Percentiles rank a stretch among this genome's conserved stretches.
These are phyloP conservation scores for Eidolon dupreanum DNA, from an alignment of 2,797 vertebrate genomes.

Conservation along the genomic window DNA sequence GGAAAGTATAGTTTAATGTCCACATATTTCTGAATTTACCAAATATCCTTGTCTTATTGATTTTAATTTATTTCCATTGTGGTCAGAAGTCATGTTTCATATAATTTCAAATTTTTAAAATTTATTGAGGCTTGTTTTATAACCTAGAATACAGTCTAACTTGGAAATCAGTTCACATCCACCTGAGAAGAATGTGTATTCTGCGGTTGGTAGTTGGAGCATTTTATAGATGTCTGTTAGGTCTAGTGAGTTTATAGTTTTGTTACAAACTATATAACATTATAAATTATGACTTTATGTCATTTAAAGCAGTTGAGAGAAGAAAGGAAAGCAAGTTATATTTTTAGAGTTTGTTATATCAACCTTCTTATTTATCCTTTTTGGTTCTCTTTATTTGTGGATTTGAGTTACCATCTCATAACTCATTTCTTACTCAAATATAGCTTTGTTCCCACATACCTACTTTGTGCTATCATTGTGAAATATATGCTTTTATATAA, in stretches of 20 bases:
- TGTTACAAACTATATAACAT: not conserved
- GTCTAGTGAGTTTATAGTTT: not conserved
- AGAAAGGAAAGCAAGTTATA: not conserved
- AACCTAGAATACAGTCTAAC: not conserved
- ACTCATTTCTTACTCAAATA: not conserved
- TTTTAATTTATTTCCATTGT: not conserved
- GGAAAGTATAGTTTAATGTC: not conserved
- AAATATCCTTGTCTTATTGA: not conserved
- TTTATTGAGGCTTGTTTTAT: not conserved
- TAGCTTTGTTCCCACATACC: not conserved
- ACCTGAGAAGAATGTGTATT: not conserved
- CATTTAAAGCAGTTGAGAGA: not conserved
- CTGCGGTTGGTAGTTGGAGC: not conserved
- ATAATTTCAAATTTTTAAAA: slow-evolving; percentile 15
- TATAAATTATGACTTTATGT: not conserved
- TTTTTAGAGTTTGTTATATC: not conserved
- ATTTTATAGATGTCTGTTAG: not conserved
- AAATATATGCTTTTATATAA: not conserved
- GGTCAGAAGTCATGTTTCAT: not conserved
- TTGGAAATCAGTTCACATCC: not conserved
- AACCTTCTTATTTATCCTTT: not conserved
- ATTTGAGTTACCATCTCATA: not conserved
- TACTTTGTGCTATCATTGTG: not conserved
- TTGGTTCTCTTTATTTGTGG: not conserved
- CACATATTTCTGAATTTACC: not conserved